Percentiles rank a stretch among this genome's conserved stretches.
Evolutionary conservation across 1,140 invertebrate genomes (phyloP).

Genomic region (Leptopilina clavipes): DNA sequence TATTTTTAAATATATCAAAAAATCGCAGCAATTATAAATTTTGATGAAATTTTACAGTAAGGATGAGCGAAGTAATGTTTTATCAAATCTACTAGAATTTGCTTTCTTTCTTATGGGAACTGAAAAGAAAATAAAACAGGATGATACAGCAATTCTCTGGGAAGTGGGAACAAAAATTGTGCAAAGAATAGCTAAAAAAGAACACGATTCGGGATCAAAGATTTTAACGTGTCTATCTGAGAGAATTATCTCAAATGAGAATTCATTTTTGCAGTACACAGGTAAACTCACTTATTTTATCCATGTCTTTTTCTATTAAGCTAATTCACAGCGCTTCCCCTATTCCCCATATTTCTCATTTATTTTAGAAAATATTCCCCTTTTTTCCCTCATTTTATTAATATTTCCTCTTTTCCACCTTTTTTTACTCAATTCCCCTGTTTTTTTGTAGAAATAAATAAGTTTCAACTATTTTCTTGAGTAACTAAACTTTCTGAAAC

Average conservation of each 20-base stretch:
- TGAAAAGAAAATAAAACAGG: conserved; percentile 61
- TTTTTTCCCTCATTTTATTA: too few species aligned
- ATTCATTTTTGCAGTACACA: conserved; percentile 72
- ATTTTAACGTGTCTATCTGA: conserved; percentile 73
- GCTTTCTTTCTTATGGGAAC: conserved; percentile 74
- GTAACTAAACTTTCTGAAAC: too few species aligned
- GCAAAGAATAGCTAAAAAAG: conserved; percentile 73
- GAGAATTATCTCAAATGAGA: conserved; percentile 70
- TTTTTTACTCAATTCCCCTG: too few species aligned
- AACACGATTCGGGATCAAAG: conserved; percentile 68
- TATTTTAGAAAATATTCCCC: too few species aligned
- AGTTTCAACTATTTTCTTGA: too few species aligned
- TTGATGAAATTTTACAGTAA: conserved; percentile 62
- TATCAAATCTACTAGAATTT: conserved; percentile 76
- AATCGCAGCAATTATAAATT: too few species aligned
- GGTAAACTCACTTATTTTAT: conserved; percentile 65
- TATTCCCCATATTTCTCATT: too few species aligned
- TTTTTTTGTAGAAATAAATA: too few species aligned
- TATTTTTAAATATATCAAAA: too few species aligned
- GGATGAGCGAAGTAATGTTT: conserved; percentile 74
- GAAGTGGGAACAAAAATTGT: conserved; percentile 74
- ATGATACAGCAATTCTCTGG: conserved; percentile 59
- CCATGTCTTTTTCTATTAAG: too few species aligned
- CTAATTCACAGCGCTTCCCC: too few species aligned
- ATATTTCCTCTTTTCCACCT: too few species aligned